Evolutionary conservation across 2,113 vertebrate species (phyloP).

Genomic region (Antidorcas marsupialis): DNA sequence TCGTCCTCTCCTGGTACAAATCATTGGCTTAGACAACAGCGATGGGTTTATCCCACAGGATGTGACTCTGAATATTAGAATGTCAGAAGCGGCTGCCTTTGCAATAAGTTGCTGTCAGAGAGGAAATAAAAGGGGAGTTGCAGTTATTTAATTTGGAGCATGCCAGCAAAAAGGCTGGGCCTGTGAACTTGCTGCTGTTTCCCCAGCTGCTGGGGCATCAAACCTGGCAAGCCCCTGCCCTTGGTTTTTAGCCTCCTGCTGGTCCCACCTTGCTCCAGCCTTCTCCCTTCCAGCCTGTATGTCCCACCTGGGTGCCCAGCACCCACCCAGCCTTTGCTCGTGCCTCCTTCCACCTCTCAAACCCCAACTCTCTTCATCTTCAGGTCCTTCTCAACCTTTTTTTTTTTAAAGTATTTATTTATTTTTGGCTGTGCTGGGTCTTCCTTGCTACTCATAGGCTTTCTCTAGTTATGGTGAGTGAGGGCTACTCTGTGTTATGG

Average conservation of each 20-base stretch:
- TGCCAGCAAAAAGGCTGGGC: not conserved
- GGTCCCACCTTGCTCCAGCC: not conserved
- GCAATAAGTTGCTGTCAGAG: constrained; percentile 79
- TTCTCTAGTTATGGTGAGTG: not conserved
- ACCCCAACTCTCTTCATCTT: not conserved
- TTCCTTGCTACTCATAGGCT: not conserved
- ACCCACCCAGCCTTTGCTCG: not conserved
- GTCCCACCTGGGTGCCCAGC: rapidly evolving
- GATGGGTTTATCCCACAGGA: constrained; percentile 77
- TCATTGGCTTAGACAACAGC: constrained; percentile 67
- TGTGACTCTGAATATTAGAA: constrained; percentile 77
- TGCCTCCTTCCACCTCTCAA: not conserved
- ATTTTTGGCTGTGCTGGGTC: not conserved
- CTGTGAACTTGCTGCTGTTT: not conserved
- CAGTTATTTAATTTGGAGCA: constrained; percentile 78
- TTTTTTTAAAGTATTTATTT: not conserved
- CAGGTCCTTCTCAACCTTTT: not conserved
- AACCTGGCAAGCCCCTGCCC: not conserved
- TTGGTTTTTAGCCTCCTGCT: not conserved
- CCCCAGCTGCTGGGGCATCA: not conserved
- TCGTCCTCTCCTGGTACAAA: constrained; percentile 59
- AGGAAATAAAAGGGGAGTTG: constrained; percentile 79
- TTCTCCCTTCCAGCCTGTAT: not conserved
- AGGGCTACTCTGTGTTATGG: not conserved
- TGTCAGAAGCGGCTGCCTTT: constrained; percentile 76